A percentile compares a stretch with the other conserved stretches of the same genome.
phyloP scores from a whole-genome alignment of 2,888 invertebrate species.

The Idaea biselata region DNA sequence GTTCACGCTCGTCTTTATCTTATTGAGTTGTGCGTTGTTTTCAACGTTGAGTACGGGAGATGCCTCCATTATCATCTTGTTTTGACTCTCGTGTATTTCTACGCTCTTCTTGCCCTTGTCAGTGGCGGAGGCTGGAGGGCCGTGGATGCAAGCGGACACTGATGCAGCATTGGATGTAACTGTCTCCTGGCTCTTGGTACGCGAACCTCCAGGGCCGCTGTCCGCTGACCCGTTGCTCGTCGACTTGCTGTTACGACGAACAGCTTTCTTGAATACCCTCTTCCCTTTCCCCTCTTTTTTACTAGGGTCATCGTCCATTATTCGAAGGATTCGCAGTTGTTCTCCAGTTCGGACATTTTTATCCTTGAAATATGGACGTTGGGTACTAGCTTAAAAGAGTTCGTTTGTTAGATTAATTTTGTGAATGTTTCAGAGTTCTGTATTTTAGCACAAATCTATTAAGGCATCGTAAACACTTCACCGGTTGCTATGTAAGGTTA shows the following conservation, averaged over 20 bases:
- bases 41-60: slow-evolving; percentile 24
- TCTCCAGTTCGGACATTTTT: slow-evolving; percentile 57
- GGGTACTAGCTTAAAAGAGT: neutral
- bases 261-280: slow-evolving; percentile 68
- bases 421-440: slow-evolving; percentile 17
- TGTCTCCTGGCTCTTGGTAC: slow-evolving; percentile 62
- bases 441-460: neutral
- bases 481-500: slow-evolving; percentile 50
- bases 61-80: slow-evolving; percentile 42
- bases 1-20: slow-evolving; percentile 2
- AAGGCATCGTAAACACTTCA: slow-evolving; percentile 36
- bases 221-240: slow-evolving; percentile 52
- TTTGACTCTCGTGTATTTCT: slow-evolving; percentile 53
- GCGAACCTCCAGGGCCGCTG: slow-evolving; percentile 49
- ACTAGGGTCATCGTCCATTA: slow-evolving; percentile 77
- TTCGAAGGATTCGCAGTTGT: slow-evolving; percentile 46
- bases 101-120: slow-evolving; percentile 45
- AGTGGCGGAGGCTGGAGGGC: slow-evolving; percentile 36
- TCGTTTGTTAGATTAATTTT: neutral
- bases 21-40: slow-evolving; percentile 31
- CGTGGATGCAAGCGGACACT: slow-evolving; percentile 44
- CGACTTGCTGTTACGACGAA: slow-evolving; percentile 66
- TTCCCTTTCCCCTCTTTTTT: slow-evolving; percentile 75
- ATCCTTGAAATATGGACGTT: slow-evolving; percentile 37
- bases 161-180: slow-evolving; percentile 46